Evolutionary conservation across 2,888 invertebrate genomes (phyloP), one percentile per base, ranked within the genome.

Genomic region (Venusia cambrica): DNA sequence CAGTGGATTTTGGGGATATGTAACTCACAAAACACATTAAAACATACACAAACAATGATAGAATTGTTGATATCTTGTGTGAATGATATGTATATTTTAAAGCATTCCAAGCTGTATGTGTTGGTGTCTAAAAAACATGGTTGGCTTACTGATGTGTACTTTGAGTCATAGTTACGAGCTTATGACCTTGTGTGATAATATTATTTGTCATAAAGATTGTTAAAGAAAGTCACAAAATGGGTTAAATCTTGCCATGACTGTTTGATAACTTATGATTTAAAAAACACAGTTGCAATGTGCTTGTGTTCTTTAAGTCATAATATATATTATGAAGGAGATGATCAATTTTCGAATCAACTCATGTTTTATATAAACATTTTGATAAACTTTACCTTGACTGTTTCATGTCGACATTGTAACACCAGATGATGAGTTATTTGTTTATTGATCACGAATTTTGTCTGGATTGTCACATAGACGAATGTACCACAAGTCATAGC

Each of bases 321-420:
- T 5, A 12, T 9, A 3, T 3, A 3, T 13, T 3, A 2, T 6
- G 3, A 6, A 12, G 22, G 7, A n/a, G n/a, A n/a, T 18, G 16
- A 20, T 25, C 17, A 6, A 11, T 21, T 10, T 8, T 10, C 13
- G 18, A 26, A n/a, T 26, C 6, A 8, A 8, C 6, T 28, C 10
- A 16, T 7, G 6, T 3, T 1, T 22, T 32, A 13, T 33, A 6
- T 29, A 25, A 24, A 22, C 24, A 20, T 33, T 34, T 38, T 38
- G 27, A 38, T 38, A 38, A 20, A 11, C 10, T 37, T 31, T 27
- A 31, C 18, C 14, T n/a, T 25, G 25, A 12, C 18, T 19, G 10
- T 21, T 7, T 7, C n/a, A n/a, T n/a, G n/a, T 6, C n/a, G 22
- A 4, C 13, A 17, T 24, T 10, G 9, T 17, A 36, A 29, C 10